Evolutionary conservation across 2,113 vertebrate species (phyloP), one percentile per base, ranked within the genome.

Genomic region (Syngnathoides biaculeatus): DNA sequence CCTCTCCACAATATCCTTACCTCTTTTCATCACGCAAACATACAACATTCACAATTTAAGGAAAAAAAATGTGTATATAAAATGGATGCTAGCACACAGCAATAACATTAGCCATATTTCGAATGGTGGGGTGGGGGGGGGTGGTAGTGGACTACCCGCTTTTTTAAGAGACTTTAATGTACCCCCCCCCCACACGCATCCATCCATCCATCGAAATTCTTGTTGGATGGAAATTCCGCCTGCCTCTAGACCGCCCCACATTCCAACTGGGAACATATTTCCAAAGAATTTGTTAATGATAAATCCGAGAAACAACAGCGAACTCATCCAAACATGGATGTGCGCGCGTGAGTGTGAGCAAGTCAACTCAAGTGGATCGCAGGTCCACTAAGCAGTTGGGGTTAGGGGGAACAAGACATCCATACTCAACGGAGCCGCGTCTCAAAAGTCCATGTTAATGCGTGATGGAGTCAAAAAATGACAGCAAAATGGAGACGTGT

Each of bases 301-400:
- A 68, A 71, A 71, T 30, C 56, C n/a, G 45, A 42, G 22, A 58
- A 60, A 77, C 66, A 75, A 30, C 81, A 71, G 72, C 72, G 56
- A 48, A 55, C 63, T 72, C 79, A 68, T 71, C 62, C 63, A 45
- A 68, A 56, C 71, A 55, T 52, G 72, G 15, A 12, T 24, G 38
- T 27, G 10, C 22, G 60, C 12, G 38, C 22, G 59, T 50, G 30
- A n/a, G 13, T 71, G 71, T 56, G 38, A 69, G 80, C 80, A 75
- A 77, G 64, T 10, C 6, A 60, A 38, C 70, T 82, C 30, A 35
- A 35, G 76, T 85, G 73, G 73, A 80, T 20, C 17, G 64, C 75
- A 19, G 59, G 22, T 68, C 65, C 70, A 45, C 35, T 55, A n/a
- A n/a, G n/a, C n/a, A n/a, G n/a, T n/a, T n/a, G n/a, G n/a, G n/a